Conservation (phyloP, 37 sponge, comb jelly and placozoan species). For the Theonella swinhoei region DNA sequence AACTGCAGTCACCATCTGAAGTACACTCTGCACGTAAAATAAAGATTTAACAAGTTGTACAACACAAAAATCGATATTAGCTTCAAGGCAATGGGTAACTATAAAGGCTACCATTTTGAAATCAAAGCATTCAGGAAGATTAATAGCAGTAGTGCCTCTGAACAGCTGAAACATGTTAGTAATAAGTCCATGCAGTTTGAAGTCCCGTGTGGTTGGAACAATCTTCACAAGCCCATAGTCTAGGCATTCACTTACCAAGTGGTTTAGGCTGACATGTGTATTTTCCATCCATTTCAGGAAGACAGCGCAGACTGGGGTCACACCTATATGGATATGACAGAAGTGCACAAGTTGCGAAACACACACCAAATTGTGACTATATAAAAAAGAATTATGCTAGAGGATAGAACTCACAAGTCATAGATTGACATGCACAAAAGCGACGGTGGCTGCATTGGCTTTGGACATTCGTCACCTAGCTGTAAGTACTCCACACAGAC, state of each 20-base stretch:
- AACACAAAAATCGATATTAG: no score
- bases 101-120: neutral
- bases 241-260: constrained; percentile 25
- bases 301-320: constrained; percentile 38
- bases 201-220: no score
- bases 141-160: neutral
- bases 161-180: neutral
- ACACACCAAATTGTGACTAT: neutral
- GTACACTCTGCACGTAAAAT: constrained; percentile 26
- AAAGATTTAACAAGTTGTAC: no score
- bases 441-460: constrained; percentile 50
- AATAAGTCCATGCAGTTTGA: no score
- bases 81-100: no score
- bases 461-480: constrained; percentile 34
- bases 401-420: neutral
- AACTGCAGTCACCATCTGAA: constrained; percentile 25
- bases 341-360: neutral
- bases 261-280: constrained; percentile 46
- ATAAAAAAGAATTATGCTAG: neutral
- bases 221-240: no score
- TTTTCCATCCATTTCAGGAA: constrained; percentile 12
- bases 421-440: constrained; percentile 42
- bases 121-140: neutral
- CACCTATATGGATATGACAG: constrained; percentile 10
- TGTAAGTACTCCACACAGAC: constrained; percentile 34